Base-by-base conservation (phyloP, 1,140 invertebrate species). In the Drosophila malerkotliana region DNA sequence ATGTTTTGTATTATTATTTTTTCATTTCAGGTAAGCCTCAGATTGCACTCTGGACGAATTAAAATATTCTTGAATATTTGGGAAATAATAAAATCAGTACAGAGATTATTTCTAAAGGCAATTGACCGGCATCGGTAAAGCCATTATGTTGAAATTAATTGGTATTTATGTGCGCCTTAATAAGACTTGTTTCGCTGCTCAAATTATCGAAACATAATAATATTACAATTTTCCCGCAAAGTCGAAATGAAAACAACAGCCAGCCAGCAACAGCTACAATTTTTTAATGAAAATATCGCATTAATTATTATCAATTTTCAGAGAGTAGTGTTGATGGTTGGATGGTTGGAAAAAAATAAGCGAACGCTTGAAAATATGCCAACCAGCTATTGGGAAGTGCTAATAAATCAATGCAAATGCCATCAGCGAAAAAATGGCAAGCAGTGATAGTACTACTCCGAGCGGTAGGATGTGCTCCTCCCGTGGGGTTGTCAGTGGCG, bases 321-420 rank as follows among this genome's bases (percentile, higher is more conserved):
- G 49, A 44, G 55, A 14, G 44, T 47, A 34, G 21, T 59, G 41
- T 55, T 39, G 34, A 10, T 15, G 48, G 21, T 21, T 37, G 30
- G 47, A 7, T 1, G 4, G 39, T 14, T 15, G 14, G 49, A 14
- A 9, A 48, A 48, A 18, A 15, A 21, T 44, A 47, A 47, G 30
- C 34, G 51, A 69, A 49, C 26, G 37, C 34, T 68, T 59, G 56
- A 72, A 74, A 61, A 58, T 61, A 58, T 63, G 21, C 44, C 61
- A 72, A 28, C 45, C 57, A 41, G 47, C 24, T 57, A 32, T 76
- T 48, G 28, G 54, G 64, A 79, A 84, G 78, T 51, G 61, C 76
- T 68, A 79, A 84, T 84, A 85, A 83, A 79, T 83, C 77, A 83
- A 63, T 61, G 66, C 61, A 76, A 78, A 78, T 71, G 30, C 57